phyloP scores from a whole-genome alignment of 2,888 invertebrate genomes.

The Cosmorhoe ocellata region DNA sequence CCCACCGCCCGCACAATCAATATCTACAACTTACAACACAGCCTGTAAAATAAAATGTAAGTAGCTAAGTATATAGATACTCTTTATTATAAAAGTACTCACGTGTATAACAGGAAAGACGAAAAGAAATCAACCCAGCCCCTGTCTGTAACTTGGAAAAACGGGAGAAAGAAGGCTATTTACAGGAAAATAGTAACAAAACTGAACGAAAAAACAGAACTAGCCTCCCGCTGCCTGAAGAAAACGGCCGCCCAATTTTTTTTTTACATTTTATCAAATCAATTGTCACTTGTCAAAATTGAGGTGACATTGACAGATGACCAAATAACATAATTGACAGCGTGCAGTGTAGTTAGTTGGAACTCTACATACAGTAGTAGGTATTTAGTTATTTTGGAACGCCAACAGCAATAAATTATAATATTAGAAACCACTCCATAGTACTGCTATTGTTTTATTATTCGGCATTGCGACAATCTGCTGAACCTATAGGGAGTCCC shows the following conservation, averaged over 20 bases:
- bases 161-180: conserved; percentile 37
- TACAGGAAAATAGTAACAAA: conserved; percentile 51
- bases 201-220: conserved; percentile 45
- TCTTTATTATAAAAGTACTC: conserved; percentile 21
- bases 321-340: too few species aligned
- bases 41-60: conserved; percentile 26
- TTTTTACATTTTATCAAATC: conserved; percentile 48
- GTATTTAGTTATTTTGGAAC: too few species aligned
- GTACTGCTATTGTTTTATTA: too few species aligned
- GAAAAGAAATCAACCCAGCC: conserved; percentile 52
- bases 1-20: conserved; percentile 57
- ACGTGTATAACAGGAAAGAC: conserved; percentile 45
- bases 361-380: too few species aligned
- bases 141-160: conserved; percentile 40
- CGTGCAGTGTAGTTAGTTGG: too few species aligned
- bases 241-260: conserved; percentile 67
- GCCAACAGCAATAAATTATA: too few species aligned
- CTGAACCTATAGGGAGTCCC: too few species aligned
- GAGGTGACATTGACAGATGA: too few species aligned
- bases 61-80: too few species aligned
- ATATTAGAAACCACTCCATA: too few species aligned
- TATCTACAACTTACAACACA: conserved; percentile 43
- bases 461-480: too few species aligned
- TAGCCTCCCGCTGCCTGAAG: conserved; percentile 29
- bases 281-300: too few species aligned